These are phyloP conservation scores for Papio anubis DNA, from an alignment of 2,113 vertebrate species.

Conservation along the genomic window DNA sequence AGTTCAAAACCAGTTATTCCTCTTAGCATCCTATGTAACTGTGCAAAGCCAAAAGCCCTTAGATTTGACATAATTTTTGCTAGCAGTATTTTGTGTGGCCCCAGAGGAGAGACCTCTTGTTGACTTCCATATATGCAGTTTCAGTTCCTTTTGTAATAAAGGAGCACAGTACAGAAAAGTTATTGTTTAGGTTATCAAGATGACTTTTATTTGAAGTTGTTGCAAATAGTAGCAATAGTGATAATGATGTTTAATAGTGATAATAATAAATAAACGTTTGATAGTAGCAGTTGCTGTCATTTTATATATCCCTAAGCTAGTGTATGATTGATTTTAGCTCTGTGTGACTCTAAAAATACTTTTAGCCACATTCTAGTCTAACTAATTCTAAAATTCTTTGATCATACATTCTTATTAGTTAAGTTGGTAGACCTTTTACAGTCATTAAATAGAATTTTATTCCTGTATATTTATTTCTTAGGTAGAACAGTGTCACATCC, in stretches of 20 bases:
- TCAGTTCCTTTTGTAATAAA: background rate
- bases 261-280: background rate
- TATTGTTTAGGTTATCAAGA: background rate
- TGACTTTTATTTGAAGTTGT: background rate
- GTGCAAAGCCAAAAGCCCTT: background rate
- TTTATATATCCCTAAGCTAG: background rate
- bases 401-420: background rate
- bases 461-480: slow-evolving; percentile 1
- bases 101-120: background rate
- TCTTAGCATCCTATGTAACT: background rate
- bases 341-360: background rate
- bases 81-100: background rate
- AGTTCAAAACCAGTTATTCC: background rate
- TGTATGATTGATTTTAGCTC: background rate
- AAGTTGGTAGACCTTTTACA: background rate
- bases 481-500: background rate
- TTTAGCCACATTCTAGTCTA: background rate
- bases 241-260: background rate
- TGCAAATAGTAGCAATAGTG: background rate
- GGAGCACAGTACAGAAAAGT: background rate
- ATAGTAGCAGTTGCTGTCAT: background rate
- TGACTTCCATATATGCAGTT: background rate
- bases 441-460: background rate
- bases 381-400: slow-evolving; percentile 1
- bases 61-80: background rate